A percentile compares a stretch with the other conserved stretches of the same genome.
Conservation (phyloP, 2,113 vertebrate species). For the Forbesichthys agassizii region DNA sequence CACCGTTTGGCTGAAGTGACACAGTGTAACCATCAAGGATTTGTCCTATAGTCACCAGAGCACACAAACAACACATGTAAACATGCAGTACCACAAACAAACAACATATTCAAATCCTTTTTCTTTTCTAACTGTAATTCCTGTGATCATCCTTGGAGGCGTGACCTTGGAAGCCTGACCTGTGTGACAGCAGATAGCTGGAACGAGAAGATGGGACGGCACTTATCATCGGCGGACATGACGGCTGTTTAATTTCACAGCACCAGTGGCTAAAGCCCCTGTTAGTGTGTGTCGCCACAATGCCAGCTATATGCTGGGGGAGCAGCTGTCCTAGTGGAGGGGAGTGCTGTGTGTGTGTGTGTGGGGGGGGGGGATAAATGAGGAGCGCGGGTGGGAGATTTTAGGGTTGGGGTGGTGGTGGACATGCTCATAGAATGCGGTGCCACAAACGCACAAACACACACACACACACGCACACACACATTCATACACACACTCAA, state of each 20-base stretch:
- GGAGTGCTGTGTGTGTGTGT: conserved; percentile 57
- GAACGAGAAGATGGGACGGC: conserved; percentile 68
- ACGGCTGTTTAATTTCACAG: conserved; percentile 78
- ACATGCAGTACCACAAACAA: conserved; percentile 35
- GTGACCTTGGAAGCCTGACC: background rate
- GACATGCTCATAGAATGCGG: too few relatives aligned
- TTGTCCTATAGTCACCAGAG: conserved; percentile 18
- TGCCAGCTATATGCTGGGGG: conserved; percentile 62
- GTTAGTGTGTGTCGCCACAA: conserved; percentile 69
- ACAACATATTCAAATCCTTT: conserved; percentile 29
- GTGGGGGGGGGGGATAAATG: conserved; percentile 54
- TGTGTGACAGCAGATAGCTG: conserved; percentile 66
- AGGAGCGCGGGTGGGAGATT: too few relatives aligned
- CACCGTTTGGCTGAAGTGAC: conserved; percentile 12
- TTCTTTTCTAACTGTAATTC: conserved; percentile 69
- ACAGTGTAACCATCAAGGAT: conserved; percentile 27
- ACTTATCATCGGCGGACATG: conserved; percentile 72
- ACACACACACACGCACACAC: conserved; percentile 16
- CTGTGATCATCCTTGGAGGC: conserved; percentile 65
- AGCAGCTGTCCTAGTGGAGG: conserved; percentile 73
- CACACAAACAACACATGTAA: conserved; percentile 13
- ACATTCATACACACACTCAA: background rate
- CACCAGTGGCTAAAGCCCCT: conserved; percentile 70
- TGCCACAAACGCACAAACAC: too few relatives aligned
- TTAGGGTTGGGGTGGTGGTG: too few relatives aligned